phyloP scores from a whole-genome alignment of 2,888 invertebrate genomes.

The Agrotis ipsilon region DNA sequence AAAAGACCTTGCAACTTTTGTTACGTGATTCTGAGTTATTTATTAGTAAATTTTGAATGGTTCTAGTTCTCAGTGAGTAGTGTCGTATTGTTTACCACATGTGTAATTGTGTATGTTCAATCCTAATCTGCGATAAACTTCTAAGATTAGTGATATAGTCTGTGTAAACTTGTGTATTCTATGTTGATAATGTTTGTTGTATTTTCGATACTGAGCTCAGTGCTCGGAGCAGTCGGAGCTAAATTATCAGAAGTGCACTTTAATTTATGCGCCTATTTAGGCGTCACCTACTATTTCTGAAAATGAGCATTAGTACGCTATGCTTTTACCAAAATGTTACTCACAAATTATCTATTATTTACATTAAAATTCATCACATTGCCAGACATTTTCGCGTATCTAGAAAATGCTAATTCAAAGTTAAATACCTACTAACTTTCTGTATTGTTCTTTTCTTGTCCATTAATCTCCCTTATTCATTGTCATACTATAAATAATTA shows the following conservation, averaged over 20 bases:
- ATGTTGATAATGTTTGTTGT: too few species aligned
- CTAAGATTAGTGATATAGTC: background rate
- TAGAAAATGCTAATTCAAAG: constrained; percentile 30
- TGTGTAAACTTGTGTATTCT: background rate
- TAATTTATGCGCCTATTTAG: background rate
- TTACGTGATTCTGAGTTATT: constrained; percentile 16
- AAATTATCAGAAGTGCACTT: background rate
- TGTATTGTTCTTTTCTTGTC: constrained; percentile 7
- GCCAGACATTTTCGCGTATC: background rate
- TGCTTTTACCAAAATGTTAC: background rate
- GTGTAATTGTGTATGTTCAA: constrained; percentile 14
- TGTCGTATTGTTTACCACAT: constrained; percentile 4
- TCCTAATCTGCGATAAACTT: constrained; percentile 9
- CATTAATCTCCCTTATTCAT: constrained; percentile 1
- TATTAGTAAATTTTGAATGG: background rate
- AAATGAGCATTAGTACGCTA: background rate
- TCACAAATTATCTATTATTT: constrained; percentile 14
- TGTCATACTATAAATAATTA: background rate
- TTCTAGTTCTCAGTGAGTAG: background rate
- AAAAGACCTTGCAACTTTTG: constrained; percentile 1
- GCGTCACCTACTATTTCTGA: background rate
- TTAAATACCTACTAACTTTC: constrained; percentile 16
- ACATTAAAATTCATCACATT: background rate
- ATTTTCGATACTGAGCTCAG: background rate
- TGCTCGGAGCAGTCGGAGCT: background rate